These are phyloP conservation scores for Moxostoma hubbsi DNA, from an alignment of 2,797 vertebrate species.

Conservation along the genomic window DNA sequence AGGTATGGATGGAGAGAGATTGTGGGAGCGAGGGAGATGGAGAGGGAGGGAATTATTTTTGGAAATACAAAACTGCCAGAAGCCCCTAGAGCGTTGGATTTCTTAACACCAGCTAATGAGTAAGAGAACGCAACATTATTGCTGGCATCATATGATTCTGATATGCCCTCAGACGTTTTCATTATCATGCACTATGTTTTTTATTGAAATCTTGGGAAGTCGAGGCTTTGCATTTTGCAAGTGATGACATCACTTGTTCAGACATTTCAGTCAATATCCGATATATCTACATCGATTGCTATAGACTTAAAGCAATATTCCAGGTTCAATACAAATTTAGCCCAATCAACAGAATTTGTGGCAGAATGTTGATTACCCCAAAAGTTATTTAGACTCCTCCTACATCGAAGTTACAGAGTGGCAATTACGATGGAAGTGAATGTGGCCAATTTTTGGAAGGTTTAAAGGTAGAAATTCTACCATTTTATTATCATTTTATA, in stretches of 20 bases:
- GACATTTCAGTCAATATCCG: not conserved
- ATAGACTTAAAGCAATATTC: not conserved
- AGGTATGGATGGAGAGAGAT: conserved; percentile 77
- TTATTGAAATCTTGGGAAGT: not conserved
- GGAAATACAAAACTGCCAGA: conserved; percentile 23
- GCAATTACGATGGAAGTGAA: too few species aligned
- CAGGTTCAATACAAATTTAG: too few species aligned
- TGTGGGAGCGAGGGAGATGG: not conserved
- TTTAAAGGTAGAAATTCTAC: too few species aligned
- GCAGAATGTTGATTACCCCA: too few species aligned
- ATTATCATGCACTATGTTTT: not conserved
- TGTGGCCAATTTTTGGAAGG: too few species aligned
- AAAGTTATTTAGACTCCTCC: too few species aligned
- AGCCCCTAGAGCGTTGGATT: conserved; percentile 13
- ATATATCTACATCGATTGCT: not conserved
- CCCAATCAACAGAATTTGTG: too few species aligned
- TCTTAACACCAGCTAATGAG: conserved; percentile 19
- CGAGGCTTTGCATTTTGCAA: not conserved
- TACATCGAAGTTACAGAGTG: too few species aligned
- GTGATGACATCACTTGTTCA: not conserved
- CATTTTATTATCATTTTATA: too few species aligned
- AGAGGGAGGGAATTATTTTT: conserved; percentile 32
- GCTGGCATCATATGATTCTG: conserved; percentile 23
- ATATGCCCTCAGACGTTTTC: conserved; percentile 44
- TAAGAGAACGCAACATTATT: not conserved